Evolutionary conservation across 2,888 invertebrate genomes (phyloP).

Genomic region (Ophion slaviceki): DNA sequence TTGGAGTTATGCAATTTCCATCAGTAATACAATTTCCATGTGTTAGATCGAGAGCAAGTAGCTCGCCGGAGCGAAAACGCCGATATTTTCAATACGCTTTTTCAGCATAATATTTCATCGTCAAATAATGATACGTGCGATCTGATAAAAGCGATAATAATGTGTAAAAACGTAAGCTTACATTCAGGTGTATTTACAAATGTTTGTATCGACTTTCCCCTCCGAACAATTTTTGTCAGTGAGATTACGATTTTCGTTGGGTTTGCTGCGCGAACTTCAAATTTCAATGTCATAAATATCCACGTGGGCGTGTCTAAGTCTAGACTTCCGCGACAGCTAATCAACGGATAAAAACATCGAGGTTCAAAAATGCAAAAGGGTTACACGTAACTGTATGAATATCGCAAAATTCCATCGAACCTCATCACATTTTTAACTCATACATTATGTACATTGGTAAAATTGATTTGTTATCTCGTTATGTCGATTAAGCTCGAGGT

Average conservation of each 20-base stretch:
- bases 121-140: conserved; percentile 46
- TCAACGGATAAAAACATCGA: conserved; percentile 41
- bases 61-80: conserved; percentile 9
- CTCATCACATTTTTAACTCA: conserved; percentile 32
- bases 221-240: conserved; percentile 20
- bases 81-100: not conserved
- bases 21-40: not conserved
- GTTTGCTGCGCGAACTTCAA: conserved; percentile 13
- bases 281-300: conserved; percentile 22
- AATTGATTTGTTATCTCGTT: conserved; percentile 23
- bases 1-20: not conserved
- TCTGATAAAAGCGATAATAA: conserved; percentile 57
- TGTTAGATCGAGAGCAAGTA: conserved; percentile 1
- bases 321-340: conserved; percentile 6
- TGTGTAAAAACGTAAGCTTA: conserved; percentile 59
- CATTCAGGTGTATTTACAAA: conserved; percentile 60
- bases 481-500: not conserved
- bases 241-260: conserved; percentile 28
- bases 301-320: not conserved
- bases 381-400: conserved; percentile 23
- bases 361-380: conserved; percentile 51
- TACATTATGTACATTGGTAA: conserved; percentile 57
- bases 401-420: conserved; percentile 36
- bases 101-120: conserved; percentile 4
- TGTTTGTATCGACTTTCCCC: conserved; percentile 47